A percentile compares a stretch with the other conserved stretches of the same genome.
phyloP scores from a whole-genome alignment of 2,888 invertebrate genomes.

The Habroteleia sp. region DNA sequence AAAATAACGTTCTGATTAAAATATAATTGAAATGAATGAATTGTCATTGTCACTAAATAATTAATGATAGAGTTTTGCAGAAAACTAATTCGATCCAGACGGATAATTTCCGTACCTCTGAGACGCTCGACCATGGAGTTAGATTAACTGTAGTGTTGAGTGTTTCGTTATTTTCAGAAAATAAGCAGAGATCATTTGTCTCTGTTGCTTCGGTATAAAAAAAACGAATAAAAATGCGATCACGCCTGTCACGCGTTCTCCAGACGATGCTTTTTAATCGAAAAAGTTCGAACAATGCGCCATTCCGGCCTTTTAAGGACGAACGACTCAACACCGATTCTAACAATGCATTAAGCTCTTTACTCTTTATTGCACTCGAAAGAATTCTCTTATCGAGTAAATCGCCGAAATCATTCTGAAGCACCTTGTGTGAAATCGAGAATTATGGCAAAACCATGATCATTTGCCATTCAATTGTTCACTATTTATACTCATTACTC shows the following conservation, averaged over 20 bases:
- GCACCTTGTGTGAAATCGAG: neutral
- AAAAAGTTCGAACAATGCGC: constrained; percentile 74
- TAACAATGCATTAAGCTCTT: constrained; percentile 21
- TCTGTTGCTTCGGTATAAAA: constrained; percentile 4
- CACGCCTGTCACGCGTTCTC: constrained; percentile 10
- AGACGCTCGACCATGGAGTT: constrained; percentile 20
- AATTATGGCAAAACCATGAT: too few species aligned
- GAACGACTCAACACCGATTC: constrained; percentile 20
- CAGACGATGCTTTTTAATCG: constrained; percentile 74
- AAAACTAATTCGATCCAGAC: constrained; percentile 25
- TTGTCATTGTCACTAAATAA: constrained; percentile 13
- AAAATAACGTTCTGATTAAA: neutral
- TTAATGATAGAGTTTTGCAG: constrained; percentile 15
- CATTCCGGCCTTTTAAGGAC: constrained; percentile 44
- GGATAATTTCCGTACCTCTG: constrained; percentile 20
- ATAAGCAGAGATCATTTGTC: constrained; percentile 30
- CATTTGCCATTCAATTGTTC: too few species aligned
- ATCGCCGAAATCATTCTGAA: neutral
- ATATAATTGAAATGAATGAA: constrained; percentile 9
- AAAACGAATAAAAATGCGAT: constrained; percentile 3
- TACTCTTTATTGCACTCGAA: constrained; percentile 17
- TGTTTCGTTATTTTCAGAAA: constrained; percentile 32
- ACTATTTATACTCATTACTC: too few species aligned
- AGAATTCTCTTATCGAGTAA: neutral
- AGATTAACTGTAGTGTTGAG: constrained; percentile 21